Base-by-base conservation (phyloP, 1,140 invertebrate genomes). In the Microplitis demolitor region DNA sequence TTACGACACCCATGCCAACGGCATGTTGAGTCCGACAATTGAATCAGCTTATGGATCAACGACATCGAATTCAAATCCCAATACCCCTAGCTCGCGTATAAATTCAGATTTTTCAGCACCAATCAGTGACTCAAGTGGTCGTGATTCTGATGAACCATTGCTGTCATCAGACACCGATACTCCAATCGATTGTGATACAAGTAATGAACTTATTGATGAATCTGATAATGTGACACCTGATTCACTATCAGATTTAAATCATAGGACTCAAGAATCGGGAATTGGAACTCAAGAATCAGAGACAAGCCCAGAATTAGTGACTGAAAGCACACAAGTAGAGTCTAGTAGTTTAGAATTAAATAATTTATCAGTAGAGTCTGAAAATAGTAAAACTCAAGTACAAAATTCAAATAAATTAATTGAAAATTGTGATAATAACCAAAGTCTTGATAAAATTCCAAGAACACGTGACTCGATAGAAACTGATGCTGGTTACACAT, bases 401-500 rank as follows among this genome's bases (percentile, higher is more conserved):
- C 39, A 51, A 35, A 66, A 63, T 37, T 24, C 8, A 2, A 24
- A 24, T 6, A 50, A 50, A 9, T 1, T 13, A 50, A 6, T 13
- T 6, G 45, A 50, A 50, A 50, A 50, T 14, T n/a, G n/a, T 54
- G 53, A 54, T 54, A 54, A n/a, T 54, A 58, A 58, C 34, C 14
- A 14, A 5, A 14, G 6, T n/a, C 5, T 16, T 14, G 24, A 35
- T 34, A 64, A 37, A 14, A 58, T 66, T 54, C 16, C 60, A 50
- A 61, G n/a, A 16, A 74, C 33, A 14, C 68, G 58, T 11, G 66
- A 63, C 35, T 60, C 66, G n/a, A 60, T 35, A 4, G 73, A 76
- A 60, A 71, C 60, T 16, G 75, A 74, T 63, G 63, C 63, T 51
- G 68, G 72, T 53, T 74, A 71, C 45, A 74, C 66, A 4, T 76